Evolutionary conservation across 2,797 vertebrate species (phyloP), one percentile per base, ranked within the genome.

Genomic region (Falco novaeseelandiae): DNA sequence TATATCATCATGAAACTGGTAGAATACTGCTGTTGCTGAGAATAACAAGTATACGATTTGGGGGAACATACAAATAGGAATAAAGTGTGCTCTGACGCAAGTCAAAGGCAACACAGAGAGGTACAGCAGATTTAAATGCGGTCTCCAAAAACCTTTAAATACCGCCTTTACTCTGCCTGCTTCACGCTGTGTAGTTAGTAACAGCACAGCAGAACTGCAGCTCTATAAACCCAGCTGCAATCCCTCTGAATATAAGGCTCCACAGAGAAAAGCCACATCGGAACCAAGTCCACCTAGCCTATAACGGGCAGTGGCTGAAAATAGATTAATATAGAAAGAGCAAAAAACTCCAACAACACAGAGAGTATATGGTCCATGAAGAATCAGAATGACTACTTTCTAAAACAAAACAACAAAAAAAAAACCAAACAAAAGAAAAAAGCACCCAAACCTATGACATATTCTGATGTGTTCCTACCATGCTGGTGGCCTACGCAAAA

Each of bases 11-110:
- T 2, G 6, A 66, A 48, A n/a, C 36, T 72, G 58, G 51, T 76
- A 58, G 48, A 83, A 93, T 42, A 54, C 27, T 70, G 34, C 74
- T 84, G 40, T 42, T 93, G 52, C 65, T 92, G 69, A 86, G 44
- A 93, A 66, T 66, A 84, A 84, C 12, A 58, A 78, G 49, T 20
- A 58, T 27, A 83, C 0, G 2, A 19, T 61, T 58, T 55, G 8
- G 29, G 20, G 69, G 29, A 49, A 69, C 40, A 57, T 32, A 81
- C 51, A 71, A 84, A 36, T 3, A 58, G 6, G 71, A 27, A 27
- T 92, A 55, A 80, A 67, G 32, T 15, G 14, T 14, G 29, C 6
- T 80, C 44, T 78, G 83, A 69, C 34, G 87, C 29, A 70, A 61
- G 34, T 62, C 55, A 72, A 62, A 49, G 19, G 27, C 23, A 76